Conservation (phyloP, 1,140 invertebrate species). For the Drosophila neocordata region DNA sequence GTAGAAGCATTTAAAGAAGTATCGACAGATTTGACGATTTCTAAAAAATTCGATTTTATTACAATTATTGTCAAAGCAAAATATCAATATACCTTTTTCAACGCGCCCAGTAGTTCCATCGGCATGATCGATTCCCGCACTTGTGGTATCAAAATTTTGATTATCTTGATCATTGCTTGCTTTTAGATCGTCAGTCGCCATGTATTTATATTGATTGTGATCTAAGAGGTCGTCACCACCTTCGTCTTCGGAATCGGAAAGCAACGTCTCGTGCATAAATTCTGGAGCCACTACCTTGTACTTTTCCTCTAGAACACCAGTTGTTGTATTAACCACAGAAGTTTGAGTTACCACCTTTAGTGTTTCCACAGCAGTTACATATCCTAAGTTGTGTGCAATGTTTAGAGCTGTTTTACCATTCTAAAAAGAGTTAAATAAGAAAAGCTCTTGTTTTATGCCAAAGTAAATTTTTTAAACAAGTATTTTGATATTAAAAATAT, state of each 20-base stretch:
- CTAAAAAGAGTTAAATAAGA: conserved; percentile 85
- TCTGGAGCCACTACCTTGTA: conserved; percentile 98
- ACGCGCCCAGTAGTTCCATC: conserved; percentile 17
- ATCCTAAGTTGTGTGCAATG: conserved; percentile 97
- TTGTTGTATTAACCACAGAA: conserved; percentile 88
- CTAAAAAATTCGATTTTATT: not conserved
- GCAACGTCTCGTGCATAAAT: conserved; percentile 99
- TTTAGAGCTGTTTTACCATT: conserved; percentile 97
- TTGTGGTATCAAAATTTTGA: conserved; percentile 72
- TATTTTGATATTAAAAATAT: not conserved
- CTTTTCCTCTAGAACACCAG: conserved; percentile 88
- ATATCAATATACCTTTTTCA: conserved; percentile 36
- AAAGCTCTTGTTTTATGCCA: not conserved
- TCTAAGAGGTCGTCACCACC: conserved; percentile 87
- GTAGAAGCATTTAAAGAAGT: conserved; percentile 13
- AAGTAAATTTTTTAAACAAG: not conserved
- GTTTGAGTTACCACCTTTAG: conserved; percentile 98
- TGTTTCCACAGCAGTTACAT: conserved; percentile 99
- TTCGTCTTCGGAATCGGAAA: conserved; percentile 99
- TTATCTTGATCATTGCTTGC: conserved; percentile 53
- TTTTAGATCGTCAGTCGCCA: conserved; percentile 77
- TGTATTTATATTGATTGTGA: conserved; percentile 81
- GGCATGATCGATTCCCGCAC: conserved; percentile 43
- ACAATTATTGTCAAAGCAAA: not conserved
- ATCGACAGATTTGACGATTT: conserved; percentile 9